phyloP scores from a whole-genome alignment of 1,140 invertebrate species.

The Atta colombica region DNA sequence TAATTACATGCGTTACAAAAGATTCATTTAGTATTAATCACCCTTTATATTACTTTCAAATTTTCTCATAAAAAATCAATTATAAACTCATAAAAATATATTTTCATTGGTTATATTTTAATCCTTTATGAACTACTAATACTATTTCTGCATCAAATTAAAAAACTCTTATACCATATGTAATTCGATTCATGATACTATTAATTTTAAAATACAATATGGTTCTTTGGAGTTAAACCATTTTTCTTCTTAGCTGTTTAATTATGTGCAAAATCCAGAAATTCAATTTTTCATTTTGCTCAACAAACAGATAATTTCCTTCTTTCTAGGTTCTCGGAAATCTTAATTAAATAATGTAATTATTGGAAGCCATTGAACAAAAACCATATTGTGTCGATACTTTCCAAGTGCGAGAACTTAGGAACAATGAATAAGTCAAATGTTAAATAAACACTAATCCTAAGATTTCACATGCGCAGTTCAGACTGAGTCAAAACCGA shows the following conservation, averaged over 20 bases:
- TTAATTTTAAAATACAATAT: conserved; percentile 4
- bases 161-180: not conserved
- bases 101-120: not conserved
- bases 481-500: conserved; percentile 51
- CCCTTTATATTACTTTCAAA: no score
- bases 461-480: conserved; percentile 65
- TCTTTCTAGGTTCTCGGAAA: not conserved
- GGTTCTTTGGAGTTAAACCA: not conserved
- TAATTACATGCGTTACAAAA: no score
- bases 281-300: conserved; percentile 17
- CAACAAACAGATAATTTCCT: not conserved
- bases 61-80: no score
- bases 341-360: not conserved
- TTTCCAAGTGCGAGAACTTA: not conserved
- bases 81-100: not conserved
- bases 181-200: not conserved
- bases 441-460: conserved; percentile 41
- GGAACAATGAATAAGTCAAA: conserved; percentile 46
- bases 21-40: no score
- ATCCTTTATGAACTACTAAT: not conserved
- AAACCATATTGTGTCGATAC: conserved; percentile 7
- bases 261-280: not conserved
- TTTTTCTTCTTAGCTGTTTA: not conserved
- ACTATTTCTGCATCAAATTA: not conserved
- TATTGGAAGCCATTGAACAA: not conserved